Conservation (phyloP, 2,797 vertebrate species). For the Liasis olivaceus region DNA sequence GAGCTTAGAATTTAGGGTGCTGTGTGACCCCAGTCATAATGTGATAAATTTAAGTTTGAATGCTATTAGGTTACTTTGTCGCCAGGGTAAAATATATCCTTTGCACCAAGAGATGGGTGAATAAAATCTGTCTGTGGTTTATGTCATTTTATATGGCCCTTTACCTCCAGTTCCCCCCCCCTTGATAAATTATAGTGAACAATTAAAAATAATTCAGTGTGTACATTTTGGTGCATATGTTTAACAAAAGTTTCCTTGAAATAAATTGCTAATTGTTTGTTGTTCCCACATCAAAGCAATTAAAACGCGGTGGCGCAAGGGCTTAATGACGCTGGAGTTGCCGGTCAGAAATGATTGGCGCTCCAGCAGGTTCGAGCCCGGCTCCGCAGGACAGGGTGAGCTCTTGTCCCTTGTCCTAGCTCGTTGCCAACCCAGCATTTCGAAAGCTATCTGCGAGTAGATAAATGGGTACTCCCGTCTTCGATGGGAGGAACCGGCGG, state of each 20-base stretch:
- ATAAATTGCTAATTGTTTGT: not conserved
- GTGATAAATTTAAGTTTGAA: not conserved
- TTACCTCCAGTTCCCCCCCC: not conserved
- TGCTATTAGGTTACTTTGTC: not conserved
- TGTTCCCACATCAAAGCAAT: not conserved
- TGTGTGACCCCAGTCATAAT: not conserved
- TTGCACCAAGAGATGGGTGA: not conserved
- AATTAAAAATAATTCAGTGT: not conserved
- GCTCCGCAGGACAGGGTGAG: too few relatives aligned
- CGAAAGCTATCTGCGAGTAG: too few relatives aligned
- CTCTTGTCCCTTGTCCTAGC: too few relatives aligned
- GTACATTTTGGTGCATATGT: not conserved
- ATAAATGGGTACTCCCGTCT: too few relatives aligned
- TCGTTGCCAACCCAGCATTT: too few relatives aligned
- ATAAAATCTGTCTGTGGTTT: not conserved
- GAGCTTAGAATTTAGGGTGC: not conserved
- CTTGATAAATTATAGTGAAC: not conserved
- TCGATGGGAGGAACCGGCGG: too few relatives aligned
- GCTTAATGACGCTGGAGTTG: too few relatives aligned
- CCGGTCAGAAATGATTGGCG: too few relatives aligned
- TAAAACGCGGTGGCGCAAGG: too few relatives aligned
- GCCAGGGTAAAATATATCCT: not conserved
- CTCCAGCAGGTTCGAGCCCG: too few relatives aligned
- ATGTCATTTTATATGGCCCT: not conserved
- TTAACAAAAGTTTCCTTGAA: not conserved